Percentiles rank a stretch among this genome's conserved stretches.
phyloP scores from a whole-genome alignment of 2,797 vertebrate species.

The Mus caroli region DNA sequence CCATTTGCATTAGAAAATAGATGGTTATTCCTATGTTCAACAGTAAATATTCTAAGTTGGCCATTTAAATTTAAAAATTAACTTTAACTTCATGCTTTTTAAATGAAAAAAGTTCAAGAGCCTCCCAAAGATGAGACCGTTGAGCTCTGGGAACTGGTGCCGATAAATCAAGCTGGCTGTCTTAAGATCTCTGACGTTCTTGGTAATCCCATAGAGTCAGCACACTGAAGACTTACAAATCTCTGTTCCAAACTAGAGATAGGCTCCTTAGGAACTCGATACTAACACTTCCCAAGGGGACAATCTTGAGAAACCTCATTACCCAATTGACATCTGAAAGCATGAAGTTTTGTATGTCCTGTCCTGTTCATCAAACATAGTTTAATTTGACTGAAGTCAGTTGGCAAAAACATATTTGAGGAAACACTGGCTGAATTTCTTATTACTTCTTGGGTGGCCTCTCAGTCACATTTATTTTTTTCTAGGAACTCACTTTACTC shows the following conservation, averaged over 20 bases:
- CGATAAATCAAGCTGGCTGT: neutral
- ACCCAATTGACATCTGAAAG: neutral
- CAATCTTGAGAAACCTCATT: conserved; percentile 45
- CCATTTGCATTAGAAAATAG: conserved; percentile 20
- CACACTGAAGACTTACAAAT: neutral
- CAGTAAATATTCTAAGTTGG: conserved; percentile 22
- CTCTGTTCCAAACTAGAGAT: neutral
- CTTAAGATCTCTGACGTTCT: neutral
- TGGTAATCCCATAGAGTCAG: neutral
- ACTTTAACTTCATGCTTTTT: neutral
- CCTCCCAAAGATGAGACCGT: neutral
- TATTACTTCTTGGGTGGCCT: conserved; percentile 60
- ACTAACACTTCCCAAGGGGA: neutral
- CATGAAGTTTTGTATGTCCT: neutral
- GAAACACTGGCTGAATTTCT: conserved; percentile 45
- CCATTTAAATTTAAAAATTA: conserved; percentile 12
- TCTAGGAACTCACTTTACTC: conserved; percentile 45
- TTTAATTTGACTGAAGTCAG: conserved; percentile 58
- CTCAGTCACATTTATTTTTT: conserved; percentile 48
- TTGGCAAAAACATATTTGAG: conserved; percentile 8
- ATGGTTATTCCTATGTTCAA: neutral
- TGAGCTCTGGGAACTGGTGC: neutral
- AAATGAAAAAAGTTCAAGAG: neutral
- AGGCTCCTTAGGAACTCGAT: neutral
- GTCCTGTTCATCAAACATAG: neutral